phyloP scores from a whole-genome alignment of 2,888 invertebrate species.

The Habroteleia sp. region DNA sequence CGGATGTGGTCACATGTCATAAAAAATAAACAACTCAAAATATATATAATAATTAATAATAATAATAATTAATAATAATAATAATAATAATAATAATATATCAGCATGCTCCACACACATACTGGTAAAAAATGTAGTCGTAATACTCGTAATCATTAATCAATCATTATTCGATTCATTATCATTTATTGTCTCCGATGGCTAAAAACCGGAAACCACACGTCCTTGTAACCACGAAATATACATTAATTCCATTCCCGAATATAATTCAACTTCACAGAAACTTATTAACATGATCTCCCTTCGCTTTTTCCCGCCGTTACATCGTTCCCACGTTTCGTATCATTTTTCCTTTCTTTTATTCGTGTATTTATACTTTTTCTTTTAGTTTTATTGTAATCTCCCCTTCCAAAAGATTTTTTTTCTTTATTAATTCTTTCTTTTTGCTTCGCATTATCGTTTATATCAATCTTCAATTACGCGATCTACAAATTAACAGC shows the following conservation, averaged over 20 bases:
- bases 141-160: constrained; percentile 61
- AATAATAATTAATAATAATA: constrained; percentile 43
- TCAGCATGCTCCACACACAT: constrained; percentile 62
- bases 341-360: constrained; percentile 7
- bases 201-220: constrained; percentile 59
- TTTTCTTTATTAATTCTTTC: constrained; percentile 19
- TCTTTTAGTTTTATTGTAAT: constrained; percentile 11
- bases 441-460: constrained; percentile 15
- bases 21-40: constrained; percentile 61
- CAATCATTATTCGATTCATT: constrained; percentile 63
- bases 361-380: constrained; percentile 8
- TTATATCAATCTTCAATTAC: constrained; percentile 58
- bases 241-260: constrained; percentile 62
- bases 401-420: constrained; percentile 9
- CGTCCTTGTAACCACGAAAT: constrained; percentile 63
- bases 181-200: constrained; percentile 63
- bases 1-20: constrained; percentile 58
- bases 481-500: constrained; percentile 64
- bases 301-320: constrained; percentile 35
- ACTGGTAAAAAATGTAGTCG: constrained; percentile 65
- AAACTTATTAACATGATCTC: constrained; percentile 59
- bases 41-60: constrained; percentile 29
- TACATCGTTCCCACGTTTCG: constrained; percentile 35
- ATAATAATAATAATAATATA: constrained; percentile 50
- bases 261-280: constrained; percentile 62